phyloP scores from a whole-genome alignment of 2,888 invertebrate genomes.

The Limnephilus rhombicus region DNA sequence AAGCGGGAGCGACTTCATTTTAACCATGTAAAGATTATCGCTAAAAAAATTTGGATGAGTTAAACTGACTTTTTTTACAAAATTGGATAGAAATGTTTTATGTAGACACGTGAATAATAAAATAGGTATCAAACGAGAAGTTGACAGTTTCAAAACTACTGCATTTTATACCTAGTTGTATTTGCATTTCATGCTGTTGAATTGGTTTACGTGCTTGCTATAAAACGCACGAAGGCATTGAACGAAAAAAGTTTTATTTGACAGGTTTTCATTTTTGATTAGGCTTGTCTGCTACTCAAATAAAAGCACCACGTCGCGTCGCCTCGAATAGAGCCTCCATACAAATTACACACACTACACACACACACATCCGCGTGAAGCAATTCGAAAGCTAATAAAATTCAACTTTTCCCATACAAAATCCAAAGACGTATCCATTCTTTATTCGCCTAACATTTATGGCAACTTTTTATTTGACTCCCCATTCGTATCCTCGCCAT shows the following conservation, averaged over 20 bases:
- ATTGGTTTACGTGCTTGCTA: not conserved
- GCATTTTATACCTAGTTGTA: not conserved
- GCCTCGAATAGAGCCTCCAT: not conserved
- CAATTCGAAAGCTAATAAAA: conserved; percentile 28
- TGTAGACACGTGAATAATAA: too few relatives aligned
- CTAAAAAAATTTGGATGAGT: too few relatives aligned
- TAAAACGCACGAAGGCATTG: not conserved
- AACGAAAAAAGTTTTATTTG: not conserved
- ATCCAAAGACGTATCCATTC: not conserved
- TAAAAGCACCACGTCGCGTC: not conserved
- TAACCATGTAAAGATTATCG: too few relatives aligned
- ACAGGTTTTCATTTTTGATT: not conserved
- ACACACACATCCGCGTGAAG: not conserved
- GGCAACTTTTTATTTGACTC: conserved; percentile 3
- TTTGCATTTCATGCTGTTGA: not conserved
- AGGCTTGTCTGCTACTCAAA: not conserved
- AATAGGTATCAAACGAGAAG: too few relatives aligned
- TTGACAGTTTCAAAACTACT: not conserved
- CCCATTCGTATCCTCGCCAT: conserved; percentile 13
- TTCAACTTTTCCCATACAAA: conserved; percentile 13
- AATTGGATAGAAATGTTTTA: too few relatives aligned
- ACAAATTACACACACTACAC: not conserved
- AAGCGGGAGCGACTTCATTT: too few relatives aligned
- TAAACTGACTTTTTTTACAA: too few relatives aligned
- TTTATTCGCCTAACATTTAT: conserved; percentile 24